Conservation (phyloP, 2,888 invertebrate genomes). For the Epinotia nisella region DNA sequence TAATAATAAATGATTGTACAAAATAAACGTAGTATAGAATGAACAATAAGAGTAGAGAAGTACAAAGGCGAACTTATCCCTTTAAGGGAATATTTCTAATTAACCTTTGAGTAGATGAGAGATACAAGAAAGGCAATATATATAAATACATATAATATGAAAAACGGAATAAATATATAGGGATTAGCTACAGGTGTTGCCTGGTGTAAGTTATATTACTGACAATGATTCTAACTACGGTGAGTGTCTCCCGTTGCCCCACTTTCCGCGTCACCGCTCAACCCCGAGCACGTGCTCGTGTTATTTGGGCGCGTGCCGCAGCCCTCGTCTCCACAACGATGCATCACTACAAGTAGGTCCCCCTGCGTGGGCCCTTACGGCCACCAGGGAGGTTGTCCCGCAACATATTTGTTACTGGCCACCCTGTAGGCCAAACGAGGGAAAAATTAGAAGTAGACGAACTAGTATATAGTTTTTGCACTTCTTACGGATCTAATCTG, state of each 20-base stretch:
- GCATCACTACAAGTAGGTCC: not conserved
- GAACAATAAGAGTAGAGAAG: no score
- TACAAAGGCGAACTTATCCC: no score
- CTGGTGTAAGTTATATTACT: conserved; percentile 5
- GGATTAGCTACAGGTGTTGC: not conserved
- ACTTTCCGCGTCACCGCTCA: conserved; percentile 58
- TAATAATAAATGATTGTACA: no score
- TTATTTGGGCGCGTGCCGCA: conserved; percentile 49
- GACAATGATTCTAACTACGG: not conserved
- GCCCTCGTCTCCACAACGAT: conserved; percentile 30
- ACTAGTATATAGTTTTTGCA: not conserved
- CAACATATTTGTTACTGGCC: no score
- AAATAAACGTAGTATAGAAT: no score
- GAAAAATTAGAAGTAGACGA: not conserved
- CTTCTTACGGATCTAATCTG: not conserved
- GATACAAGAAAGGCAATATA: no score
- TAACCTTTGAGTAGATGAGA: no score
- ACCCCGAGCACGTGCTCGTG: conserved; percentile 51
- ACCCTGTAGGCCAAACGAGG: no score
- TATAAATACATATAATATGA: not conserved
- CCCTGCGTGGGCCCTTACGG: no score
- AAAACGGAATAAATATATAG: not conserved
- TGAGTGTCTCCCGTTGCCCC: conserved; percentile 47
- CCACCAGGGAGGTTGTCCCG: no score
- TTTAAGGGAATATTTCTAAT: no score